phyloP scores from a whole-genome alignment of 2,888 invertebrate species.

The Mystacides longicornis region DNA sequence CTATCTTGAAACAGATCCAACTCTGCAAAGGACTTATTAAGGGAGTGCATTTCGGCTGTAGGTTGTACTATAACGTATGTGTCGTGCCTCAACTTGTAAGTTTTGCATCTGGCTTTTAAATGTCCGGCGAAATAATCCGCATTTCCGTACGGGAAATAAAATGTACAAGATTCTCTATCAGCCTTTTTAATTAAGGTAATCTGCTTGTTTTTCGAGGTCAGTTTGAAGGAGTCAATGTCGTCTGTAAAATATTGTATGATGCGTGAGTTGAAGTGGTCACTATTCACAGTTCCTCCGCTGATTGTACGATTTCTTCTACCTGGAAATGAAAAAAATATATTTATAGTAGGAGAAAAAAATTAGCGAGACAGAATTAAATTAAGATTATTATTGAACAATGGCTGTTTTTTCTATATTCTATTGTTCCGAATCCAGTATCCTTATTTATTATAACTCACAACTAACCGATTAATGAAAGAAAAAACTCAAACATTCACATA shows the following conservation, averaged over 20 bases:
- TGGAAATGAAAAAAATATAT: slow-evolving; percentile 25
- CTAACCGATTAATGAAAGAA: too few species aligned
- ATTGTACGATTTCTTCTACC: slow-evolving; percentile 56
- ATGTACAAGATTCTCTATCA: slow-evolving; percentile 60
- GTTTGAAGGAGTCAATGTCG: slow-evolving; percentile 40
- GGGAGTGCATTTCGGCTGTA: slow-evolving; percentile 55
- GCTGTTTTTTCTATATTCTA: too few species aligned
- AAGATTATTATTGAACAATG: too few species aligned
- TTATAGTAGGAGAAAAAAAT: too few species aligned
- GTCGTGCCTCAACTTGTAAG: slow-evolving; percentile 63
- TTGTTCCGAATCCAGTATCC: too few species aligned
- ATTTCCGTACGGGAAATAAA: slow-evolving; percentile 84
- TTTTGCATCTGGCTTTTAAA: slow-evolving; percentile 56
- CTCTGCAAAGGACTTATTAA: slow-evolving; percentile 82
- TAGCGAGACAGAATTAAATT: too few species aligned
- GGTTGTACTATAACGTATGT: slow-evolving; percentile 64
- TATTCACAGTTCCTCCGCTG: slow-evolving; percentile 47
- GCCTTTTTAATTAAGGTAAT: slow-evolving; percentile 43
- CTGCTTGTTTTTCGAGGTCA: slow-evolving; percentile 41
- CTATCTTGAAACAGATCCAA: slow-evolving; percentile 61
- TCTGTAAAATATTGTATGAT: slow-evolving; percentile 40
- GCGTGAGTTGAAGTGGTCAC: slow-evolving; percentile 41
- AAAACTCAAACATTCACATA: too few species aligned
- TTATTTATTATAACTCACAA: too few species aligned
- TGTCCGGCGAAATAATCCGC: slow-evolving; percentile 66